Evolutionary conservation across 1,140 invertebrate species (phyloP).

Genomic region (Epicauta chinensis): DNA sequence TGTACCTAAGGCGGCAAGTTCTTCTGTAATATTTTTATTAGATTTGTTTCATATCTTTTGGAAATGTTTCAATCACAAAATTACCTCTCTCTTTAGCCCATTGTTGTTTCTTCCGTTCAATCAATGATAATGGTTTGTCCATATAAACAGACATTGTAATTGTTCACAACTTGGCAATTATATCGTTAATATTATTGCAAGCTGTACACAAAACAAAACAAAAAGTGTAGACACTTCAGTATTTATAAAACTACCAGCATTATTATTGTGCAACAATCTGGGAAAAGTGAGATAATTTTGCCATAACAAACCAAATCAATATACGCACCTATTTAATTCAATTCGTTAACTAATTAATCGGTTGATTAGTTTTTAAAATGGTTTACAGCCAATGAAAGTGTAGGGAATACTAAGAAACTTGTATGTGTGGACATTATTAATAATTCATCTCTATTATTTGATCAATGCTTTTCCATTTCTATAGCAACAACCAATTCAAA

Average conservation of each 20-base stretch:
- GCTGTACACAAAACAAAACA: conserved; percentile 1
- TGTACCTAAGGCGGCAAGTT: conserved; percentile 53
- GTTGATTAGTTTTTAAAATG: no score
- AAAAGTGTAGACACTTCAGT: conserved; percentile 7
- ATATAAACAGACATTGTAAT: conserved; percentile 26
- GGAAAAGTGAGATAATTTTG: no score
- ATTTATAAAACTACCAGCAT: no score
- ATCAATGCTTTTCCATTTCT: conserved; percentile 26
- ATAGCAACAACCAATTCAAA: conserved; percentile 30
- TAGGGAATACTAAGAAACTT: conserved; percentile 19
- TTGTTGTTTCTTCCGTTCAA: conserved; percentile 68
- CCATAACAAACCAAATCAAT: no score
- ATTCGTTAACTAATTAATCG: no score
- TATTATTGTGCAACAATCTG: no score
- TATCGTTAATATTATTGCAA: conserved; percentile 9
- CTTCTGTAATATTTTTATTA: conserved; percentile 46
- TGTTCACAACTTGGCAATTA: conserved; percentile 2
- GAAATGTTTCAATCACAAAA: conserved; percentile 3
- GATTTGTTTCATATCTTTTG: conserved; percentile 6
- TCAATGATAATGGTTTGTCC: conserved; percentile 45
- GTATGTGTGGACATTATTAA: conserved; percentile 22
- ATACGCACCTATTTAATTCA: no score
- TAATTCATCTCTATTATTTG: conserved; percentile 28
- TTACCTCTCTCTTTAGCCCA: conserved; percentile 70
- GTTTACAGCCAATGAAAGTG: conserved; percentile 10